Base-by-base conservation (phyloP, 2,113 vertebrate genomes). In the Nothobranchius kuhntae region DNA sequence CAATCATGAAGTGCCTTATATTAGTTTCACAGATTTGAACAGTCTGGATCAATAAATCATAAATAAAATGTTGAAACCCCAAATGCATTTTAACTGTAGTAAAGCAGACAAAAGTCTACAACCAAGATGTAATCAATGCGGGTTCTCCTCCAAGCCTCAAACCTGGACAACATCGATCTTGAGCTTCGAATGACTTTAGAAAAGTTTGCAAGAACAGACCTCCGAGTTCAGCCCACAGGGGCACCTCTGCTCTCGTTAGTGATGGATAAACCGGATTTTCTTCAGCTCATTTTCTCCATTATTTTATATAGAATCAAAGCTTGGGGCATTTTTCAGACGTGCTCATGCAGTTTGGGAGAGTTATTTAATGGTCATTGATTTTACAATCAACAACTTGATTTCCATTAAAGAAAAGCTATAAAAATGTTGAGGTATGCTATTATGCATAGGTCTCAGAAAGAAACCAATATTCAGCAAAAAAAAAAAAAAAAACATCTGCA, bases 111-210 rank as follows among this genome's bases (percentile, higher is more conserved):
- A 61, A 13, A 13, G 14, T 17, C 59, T 48, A 61, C 44, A 24
- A 61, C 45, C 45, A 35, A 61, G 7, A n/a, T 61, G 9, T 38
- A 62, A 62, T 50, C 60, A 40, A 30, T 38, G 13, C 47, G 13
- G 7, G 11, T 6, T 50, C 26, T 35, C 8, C 60, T 61, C 46
- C 30, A 36, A 61, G 46, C 13, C 59, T 61, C 45, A 6, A 36
- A 61, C 26, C 30, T 51, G 47, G 40, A 62, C 30, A 62, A n/a
- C 58, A 61, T 47, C 35, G 42, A 62, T 62, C 60, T 50, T 10
- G 3, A 38, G 15, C 30, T 50, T 17, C 47, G 40, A 21, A 10
- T 50, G 46, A 26, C 35, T 62, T 38, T 38, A 4, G 11, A 36
- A 30, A 15, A 61, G 15, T 13, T 30, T 42, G 6, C 38, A 8